Evolutionary conservation across 2,113 vertebrate species (phyloP).

Genomic region (Python bivittatus): DNA sequence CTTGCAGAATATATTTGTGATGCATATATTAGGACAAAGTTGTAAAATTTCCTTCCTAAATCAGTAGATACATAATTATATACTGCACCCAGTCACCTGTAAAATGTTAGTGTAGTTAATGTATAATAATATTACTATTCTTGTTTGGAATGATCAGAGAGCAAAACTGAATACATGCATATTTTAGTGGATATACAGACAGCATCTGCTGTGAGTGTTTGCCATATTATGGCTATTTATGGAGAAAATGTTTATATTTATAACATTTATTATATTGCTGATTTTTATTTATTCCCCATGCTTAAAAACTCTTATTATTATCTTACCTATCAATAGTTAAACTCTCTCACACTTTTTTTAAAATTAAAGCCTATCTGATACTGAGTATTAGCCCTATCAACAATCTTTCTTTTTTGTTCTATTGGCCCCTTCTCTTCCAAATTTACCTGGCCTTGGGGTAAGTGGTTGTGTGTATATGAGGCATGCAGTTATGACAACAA

Average conservation of each 20-base stretch:
- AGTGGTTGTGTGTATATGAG: not conserved
- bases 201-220: constrained; percentile 84
- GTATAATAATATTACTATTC: constrained; percentile 24
- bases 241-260: constrained; percentile 79
- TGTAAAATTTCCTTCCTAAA: not conserved
- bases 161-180: constrained; percentile 64
- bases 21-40: not conserved
- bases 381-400: not conserved
- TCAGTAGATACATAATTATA: constrained; percentile 8
- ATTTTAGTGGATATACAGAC: constrained; percentile 84
- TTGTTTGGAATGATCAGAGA: constrained; percentile 49
- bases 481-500: not conserved
- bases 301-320: constrained; percentile 45
- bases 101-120: constrained; percentile 24
- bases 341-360: not conserved
- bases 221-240: constrained; percentile 86
- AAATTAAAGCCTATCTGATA: not conserved
- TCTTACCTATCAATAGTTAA: not conserved
- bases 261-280: constrained; percentile 78
- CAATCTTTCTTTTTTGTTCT: not conserved
- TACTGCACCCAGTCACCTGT: constrained; percentile 17
- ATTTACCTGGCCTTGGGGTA: not conserved
- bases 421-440: not conserved
- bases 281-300: constrained; percentile 69
- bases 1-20: not conserved